Base-by-base conservation (phyloP, 2,888 invertebrate genomes). In the Limnephilus rhombicus region DNA sequence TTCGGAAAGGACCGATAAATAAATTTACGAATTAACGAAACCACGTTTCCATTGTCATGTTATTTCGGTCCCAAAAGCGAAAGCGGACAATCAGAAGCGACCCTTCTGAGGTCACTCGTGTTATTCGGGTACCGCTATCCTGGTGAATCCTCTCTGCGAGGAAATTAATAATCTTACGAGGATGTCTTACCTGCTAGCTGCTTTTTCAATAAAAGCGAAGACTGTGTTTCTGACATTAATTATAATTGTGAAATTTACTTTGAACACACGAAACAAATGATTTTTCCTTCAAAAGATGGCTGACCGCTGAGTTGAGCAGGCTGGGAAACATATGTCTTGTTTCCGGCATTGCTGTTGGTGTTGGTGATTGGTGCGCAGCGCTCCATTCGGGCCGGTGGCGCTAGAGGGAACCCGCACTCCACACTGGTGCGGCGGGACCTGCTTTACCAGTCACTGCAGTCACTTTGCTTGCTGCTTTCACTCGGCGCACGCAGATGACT, bases 101-200 rank as follows among this genome's bases (percentile, higher is more conserved):
- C 85, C 86, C 92, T 89, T 90, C 85, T 87, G 89, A 90, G 92
- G 89, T 90, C 92, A 90, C 81, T 29, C 87, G 80, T 80, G 92
- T 80, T 53, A 80, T 86, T 85, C 45, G n/a, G 80, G 34, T 53
- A 80, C 68, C 37, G 82, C 41, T 82, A 82, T 41, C n/a, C n/a
- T 12, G 13, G n/a, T n/a, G 49, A 80, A 80, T 90, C 81, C 82
- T 45, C 45, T 49, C n/a, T 37, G 37, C 12, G 37, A 18, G n/a
- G 24, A 86, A 80, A 41, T 80, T 89, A 80, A 24, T n/a, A 89
- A n/a, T 37, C 12, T 89, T 80, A 68, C 18, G 80, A 80, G 37
- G 0, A 31, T 80, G 31, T 18, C 97, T 96, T 97, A 98, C 99
- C 99, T 97, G 98, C 98, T 97, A 99, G 97, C 97, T 99, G 99